Base-by-base conservation (phyloP, 2,888 invertebrate species). In the Agriopis marginaria region DNA sequence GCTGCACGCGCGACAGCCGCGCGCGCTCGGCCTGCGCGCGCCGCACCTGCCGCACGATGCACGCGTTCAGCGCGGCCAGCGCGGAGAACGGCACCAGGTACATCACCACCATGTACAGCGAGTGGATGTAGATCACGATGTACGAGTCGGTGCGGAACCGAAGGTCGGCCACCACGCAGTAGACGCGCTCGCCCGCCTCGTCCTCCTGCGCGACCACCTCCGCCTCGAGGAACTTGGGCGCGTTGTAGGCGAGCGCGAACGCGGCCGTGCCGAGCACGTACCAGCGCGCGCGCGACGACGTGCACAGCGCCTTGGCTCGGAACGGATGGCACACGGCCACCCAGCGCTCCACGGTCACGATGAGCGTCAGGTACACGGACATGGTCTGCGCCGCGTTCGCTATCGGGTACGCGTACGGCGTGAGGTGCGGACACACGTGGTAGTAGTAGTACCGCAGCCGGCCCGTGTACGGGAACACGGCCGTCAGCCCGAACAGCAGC, bases 61-160 rank as follows among this genome's bases (percentile, higher is more conserved):
- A 97, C 68, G 97, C 96, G 93, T 99, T 99, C 82, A 99, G 96
- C 72, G 97, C 96, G 58, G 98, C 97, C 78, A 99, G 95, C 73
- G 97, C 96, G 66, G 97, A 95, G 89, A 99, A 98, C 4, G 99
- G 99, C 79, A 99, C 95, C 80, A 98, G 96, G 90, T 99, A 99
- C 96, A 99, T 98, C 81, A 99, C 97, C 74, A 99, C 95, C 81
- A 99, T 96, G 91, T 99, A 99, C 92, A 98, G 95, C 97, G 99
- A 99, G 86, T 98, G 97, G 74, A 98, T 98, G 92, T 99, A 99
- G 53, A 99, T 95, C 50, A 96, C 96, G 70, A 97, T 96, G 92
- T 99, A 99, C 0, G 95, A 89, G 39, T 95, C 93, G 86, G 97
- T 96, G 71, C 95, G 95, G 73, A 98, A 95, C 75, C 97, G 88